These are phyloP conservation scores for Meloidogyne floridensis DNA, from an alignment of 1,140 invertebrate genomes.

Conservation along the genomic window DNA sequence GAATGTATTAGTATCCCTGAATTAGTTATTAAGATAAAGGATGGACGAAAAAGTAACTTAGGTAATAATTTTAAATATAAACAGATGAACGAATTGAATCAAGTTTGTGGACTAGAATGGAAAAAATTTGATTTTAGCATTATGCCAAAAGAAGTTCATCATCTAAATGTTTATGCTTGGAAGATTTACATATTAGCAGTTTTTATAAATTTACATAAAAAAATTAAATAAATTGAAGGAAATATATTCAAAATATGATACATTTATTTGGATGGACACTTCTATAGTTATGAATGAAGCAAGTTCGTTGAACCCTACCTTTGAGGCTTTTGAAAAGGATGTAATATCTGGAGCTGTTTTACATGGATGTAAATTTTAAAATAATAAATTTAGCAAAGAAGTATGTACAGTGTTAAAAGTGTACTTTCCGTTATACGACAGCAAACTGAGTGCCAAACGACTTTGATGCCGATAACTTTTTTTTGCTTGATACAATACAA, in stretches of 20 bases:
- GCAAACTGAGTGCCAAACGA: too few relatives aligned
- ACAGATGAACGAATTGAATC: neutral
- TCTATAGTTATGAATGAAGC: neutral
- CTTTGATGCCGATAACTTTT: too few relatives aligned
- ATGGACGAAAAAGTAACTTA: too few relatives aligned
- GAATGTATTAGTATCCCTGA: too few relatives aligned
- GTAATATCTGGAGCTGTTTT: neutral
- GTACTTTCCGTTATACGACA: too few relatives aligned
- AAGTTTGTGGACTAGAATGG: neutral
- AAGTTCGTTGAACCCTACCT: neutral
- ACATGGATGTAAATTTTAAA: neutral
- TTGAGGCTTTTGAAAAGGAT: neutral
- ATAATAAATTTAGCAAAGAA: too few relatives aligned
- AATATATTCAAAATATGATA: neutral
- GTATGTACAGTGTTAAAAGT: too few relatives aligned
- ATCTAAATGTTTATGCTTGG: neutral
- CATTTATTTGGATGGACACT: slow-evolving; percentile 1
- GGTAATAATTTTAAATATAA: neutral
- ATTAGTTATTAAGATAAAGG: too few relatives aligned
- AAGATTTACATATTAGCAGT: neutral
- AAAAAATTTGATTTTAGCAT: neutral
- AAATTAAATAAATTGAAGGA: neutral
- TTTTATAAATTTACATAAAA: neutral
- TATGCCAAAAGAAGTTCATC: neutral
- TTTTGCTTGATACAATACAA: too few relatives aligned